phyloP scores from a whole-genome alignment of 2,888 invertebrate species.

The Ecliptopera silaceata region DNA sequence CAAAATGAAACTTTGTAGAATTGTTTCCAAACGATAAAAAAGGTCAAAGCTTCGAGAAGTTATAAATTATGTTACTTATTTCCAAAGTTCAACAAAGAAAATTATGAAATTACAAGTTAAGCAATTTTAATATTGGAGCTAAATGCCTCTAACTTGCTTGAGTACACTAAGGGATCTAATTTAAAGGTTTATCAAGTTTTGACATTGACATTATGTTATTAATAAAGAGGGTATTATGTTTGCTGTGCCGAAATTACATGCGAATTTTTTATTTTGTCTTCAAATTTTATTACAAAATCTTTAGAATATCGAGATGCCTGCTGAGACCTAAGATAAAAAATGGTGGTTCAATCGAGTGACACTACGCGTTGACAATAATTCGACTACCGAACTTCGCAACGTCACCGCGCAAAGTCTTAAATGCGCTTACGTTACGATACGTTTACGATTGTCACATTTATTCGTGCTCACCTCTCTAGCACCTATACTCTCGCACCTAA shows the following conservation, averaged over 20 bases:
- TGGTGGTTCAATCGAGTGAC: too few relatives aligned
- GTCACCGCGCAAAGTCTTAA: too few relatives aligned
- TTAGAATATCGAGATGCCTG: too few relatives aligned
- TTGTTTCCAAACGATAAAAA: constrained; percentile 24
- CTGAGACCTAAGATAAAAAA: too few relatives aligned
- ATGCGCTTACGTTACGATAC: too few relatives aligned
- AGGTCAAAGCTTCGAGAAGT: constrained; percentile 17
- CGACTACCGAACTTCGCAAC: too few relatives aligned
- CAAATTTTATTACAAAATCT: too few relatives aligned
- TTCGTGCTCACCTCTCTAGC: too few relatives aligned
- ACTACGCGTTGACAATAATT: too few relatives aligned
- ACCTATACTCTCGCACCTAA: too few relatives aligned
- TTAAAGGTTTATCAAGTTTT: neutral
- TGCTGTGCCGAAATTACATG: neutral
- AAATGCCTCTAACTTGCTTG: neutral
- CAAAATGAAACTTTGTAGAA: constrained; percentile 10
- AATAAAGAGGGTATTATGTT: neutral
- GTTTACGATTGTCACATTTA: too few relatives aligned
- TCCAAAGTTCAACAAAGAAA: constrained; percentile 6
- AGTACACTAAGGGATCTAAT: constrained; percentile 2
- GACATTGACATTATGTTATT: neutral
- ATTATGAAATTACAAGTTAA: constrained; percentile 20
- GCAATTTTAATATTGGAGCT: constrained; percentile 12
- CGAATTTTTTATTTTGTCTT: neutral
- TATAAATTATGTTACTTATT: constrained; percentile 17